Conservation (phyloP, 2,888 invertebrate genomes). For the Noctua janthe region DNA sequence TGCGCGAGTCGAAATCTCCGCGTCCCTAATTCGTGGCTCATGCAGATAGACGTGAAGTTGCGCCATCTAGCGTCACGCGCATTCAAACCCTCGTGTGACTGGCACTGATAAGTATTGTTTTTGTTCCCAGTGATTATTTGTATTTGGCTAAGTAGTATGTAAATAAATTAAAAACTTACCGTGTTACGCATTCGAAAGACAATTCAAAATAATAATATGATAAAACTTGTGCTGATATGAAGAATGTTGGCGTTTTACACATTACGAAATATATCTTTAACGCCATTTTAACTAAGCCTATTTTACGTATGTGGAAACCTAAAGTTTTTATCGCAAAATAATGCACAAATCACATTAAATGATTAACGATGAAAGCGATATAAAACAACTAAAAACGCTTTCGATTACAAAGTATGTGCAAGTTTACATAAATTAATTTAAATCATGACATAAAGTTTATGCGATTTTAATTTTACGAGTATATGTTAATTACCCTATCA, state of each 20-base stretch:
- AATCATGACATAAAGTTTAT: conserved; percentile 64
- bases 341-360: neutral
- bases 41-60: conserved; percentile 73
- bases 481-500: conserved; percentile 50
- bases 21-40: conserved; percentile 82
- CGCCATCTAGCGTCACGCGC: conserved; percentile 74
- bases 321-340: neutral
- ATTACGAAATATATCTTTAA: neutral
- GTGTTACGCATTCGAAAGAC: neutral
- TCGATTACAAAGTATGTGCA: conserved; percentile 23
- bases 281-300: neutral
- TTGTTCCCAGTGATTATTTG: neutral
- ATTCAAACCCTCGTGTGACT: conserved; percentile 10
- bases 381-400: conserved; percentile 28
- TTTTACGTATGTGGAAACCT: conserved; percentile 11
- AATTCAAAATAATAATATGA: conserved; percentile 2
- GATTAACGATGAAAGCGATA: neutral
- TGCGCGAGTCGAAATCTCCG: conserved; percentile 72
- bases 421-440: conserved; percentile 55
- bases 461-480: conserved; percentile 58
- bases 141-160: neutral
- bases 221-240: neutral
- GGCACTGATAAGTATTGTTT: conserved; percentile 15
- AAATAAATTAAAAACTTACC: neutral
- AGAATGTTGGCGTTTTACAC: neutral